Evolutionary conservation across 2,797 vertebrate genomes (phyloP), one percentile per base, ranked within the genome.

Genomic region (Tapirus indicus): DNA sequence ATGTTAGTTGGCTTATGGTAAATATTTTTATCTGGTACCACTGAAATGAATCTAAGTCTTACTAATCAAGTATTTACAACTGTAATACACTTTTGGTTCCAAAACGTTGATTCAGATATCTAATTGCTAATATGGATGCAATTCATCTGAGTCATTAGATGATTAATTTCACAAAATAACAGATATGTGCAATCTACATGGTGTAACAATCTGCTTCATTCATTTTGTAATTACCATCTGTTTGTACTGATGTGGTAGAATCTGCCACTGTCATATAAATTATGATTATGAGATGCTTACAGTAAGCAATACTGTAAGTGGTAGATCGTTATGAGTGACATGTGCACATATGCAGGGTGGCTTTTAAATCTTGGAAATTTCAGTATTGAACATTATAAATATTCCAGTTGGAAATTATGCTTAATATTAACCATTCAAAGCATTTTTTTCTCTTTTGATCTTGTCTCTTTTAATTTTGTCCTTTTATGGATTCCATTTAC

Each of bases 181-280:
- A 96, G n/a, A 90, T 62, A 91, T 20, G 47, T 41, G n/a, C 64
- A 83, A 9, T 91, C 25, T 96, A 80, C 58, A 41, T 75, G 17
- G 20, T 71, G 18, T 60, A 85, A 95, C 74, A 89, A 52, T 94
- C 85, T 96, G 95, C 17, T 97, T 92, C 77, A 64, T 93, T 97
- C 62, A 83, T 75, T 97, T 71, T 75, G 14, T 86, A 97, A 95
- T 96, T 93, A 80, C 91, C 92, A 96, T 96, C 95, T 97, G 92
- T 75, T 88, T 71, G 7, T 66, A 74, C 41, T 91, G 84, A 64
- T 89, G 80, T 88, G 41, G 6, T 75, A 88, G 90, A 92, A 91
- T 93, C 72, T 95, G 82, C 78, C 47, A 89, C 47, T 80, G 69
- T 35, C 54, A 56, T 79, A 62, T 54, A 82, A 94, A 91, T 75